These are phyloP conservation scores for Dendroctonus ponderosae DNA, from an alignment of 1,140 invertebrate species.

Conservation along the genomic window DNA sequence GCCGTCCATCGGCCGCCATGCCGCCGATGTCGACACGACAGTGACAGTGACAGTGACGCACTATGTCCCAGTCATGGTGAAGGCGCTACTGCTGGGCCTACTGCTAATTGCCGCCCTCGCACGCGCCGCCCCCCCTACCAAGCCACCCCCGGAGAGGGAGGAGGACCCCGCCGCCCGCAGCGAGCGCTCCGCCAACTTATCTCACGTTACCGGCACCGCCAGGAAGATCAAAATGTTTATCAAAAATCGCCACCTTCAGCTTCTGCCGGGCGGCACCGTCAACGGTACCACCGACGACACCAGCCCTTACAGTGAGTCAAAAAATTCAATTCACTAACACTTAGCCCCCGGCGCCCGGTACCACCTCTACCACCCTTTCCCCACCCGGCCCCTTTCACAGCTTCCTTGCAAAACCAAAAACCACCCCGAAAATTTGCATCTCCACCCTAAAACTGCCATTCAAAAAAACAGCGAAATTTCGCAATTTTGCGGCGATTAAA, in stretches of 20 bases:
- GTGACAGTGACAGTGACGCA: slow-evolving; percentile 47
- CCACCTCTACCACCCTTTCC: no score
- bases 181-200: slow-evolving; percentile 71
- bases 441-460: no score
- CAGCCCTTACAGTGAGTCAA: slow-evolving; percentile 77
- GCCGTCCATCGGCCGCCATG: slow-evolving; percentile 11
- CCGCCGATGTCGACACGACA: slow-evolving; percentile 34
- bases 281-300: slow-evolving; percentile 72
- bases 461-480: no score
- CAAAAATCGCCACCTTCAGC: slow-evolving; percentile 74
- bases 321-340: background rate
- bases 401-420: no score
- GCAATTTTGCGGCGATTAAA: no score
- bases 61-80: slow-evolving; percentile 53
- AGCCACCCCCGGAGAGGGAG: slow-evolving; percentile 30
- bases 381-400: no score
- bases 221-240: slow-evolving; percentile 78
- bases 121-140: slow-evolving; percentile 43
- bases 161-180: slow-evolving; percentile 51
- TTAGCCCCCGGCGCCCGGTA: no score
- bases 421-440: no score
- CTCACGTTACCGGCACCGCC: slow-evolving; percentile 68
- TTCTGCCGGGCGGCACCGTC: slow-evolving; percentile 75
- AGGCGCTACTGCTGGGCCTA: slow-evolving; percentile 50
- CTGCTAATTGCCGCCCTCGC: slow-evolving; percentile 47